phyloP scores from a whole-genome alignment of 2,113 vertebrate genomes.

The Heterotis niloticus region DNA sequence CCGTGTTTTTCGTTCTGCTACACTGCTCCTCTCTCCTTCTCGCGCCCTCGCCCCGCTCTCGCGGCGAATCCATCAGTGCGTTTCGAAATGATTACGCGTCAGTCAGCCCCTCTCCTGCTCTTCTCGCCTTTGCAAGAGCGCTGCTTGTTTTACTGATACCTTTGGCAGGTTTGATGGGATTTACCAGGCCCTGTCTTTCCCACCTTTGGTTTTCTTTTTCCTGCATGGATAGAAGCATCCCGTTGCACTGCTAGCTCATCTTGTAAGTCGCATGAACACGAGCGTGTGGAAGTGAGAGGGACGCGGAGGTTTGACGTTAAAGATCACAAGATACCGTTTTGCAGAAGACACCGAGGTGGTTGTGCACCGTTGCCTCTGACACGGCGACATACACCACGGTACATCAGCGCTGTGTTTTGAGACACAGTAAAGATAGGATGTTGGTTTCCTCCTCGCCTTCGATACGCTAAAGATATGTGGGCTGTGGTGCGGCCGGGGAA shows the following conservation, averaged over 20 bases:
- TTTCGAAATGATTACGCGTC: not conserved
- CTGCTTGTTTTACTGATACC: conserved; percentile 1
- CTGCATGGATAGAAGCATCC: not conserved
- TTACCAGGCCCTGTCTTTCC: not conserved
- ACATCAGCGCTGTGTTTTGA: no score
- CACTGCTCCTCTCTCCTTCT: not conserved
- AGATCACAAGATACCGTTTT: not conserved
- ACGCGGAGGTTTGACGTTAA: not conserved
- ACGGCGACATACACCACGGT: no score
- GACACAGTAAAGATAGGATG: no score
- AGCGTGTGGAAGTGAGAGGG: not conserved
- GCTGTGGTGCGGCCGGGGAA: no score
- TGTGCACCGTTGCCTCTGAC: no score
- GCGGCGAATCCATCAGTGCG: no score
- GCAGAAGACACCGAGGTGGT: no score
- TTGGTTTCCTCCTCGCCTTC: no score
- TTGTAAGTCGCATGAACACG: no score
- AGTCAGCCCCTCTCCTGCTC: not conserved
- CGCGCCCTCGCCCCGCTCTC: not conserved
- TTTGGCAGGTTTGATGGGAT: not conserved
- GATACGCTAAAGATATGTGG: no score
- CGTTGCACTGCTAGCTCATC: not conserved
- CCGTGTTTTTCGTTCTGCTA: not conserved
- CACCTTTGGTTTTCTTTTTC: conserved; percentile 12
- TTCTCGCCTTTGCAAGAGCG: not conserved